Conservation (phyloP, 92 coral and sea anemone species). For the Isaurus tuberculatus region DNA sequence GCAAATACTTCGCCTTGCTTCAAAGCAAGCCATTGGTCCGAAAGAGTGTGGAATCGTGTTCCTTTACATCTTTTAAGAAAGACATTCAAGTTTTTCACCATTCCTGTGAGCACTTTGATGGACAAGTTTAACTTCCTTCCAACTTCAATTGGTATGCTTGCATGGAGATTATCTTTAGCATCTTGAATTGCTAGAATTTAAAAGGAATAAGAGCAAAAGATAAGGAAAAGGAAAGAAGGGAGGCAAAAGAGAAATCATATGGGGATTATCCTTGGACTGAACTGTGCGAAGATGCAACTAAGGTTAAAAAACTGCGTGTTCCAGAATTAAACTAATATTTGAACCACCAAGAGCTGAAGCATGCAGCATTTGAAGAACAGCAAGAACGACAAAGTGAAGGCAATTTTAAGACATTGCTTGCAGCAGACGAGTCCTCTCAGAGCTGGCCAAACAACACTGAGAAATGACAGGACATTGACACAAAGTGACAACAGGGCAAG, state of each 20-base stretch:
- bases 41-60: no score
- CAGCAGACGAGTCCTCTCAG: conserved; percentile 31
- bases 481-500: conserved; percentile 30
- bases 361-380: conserved; percentile 48
- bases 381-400: conserved; percentile 47
- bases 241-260: conserved; percentile 44
- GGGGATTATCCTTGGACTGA: conserved; percentile 53
- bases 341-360: conserved; percentile 40
- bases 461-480: conserved; percentile 31
- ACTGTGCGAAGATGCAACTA: conserved; percentile 51
- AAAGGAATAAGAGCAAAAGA: conserved; percentile 56
- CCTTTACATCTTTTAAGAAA: no score
- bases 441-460: background rate
- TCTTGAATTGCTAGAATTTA: conserved; percentile 44
- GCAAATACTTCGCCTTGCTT: no score
- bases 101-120: background rate
- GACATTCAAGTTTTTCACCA: background rate
- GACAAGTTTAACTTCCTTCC: background rate
- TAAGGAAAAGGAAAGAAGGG: conserved; percentile 50
- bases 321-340: conserved; percentile 48
- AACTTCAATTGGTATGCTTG: no score
- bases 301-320: conserved; percentile 48
- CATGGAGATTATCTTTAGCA: background rate
- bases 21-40: no score
- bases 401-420: conserved; percentile 32